A percentile compares a stretch with the other conserved stretches of the same genome.
phyloP scores from a whole-genome alignment of 2,113 vertebrate species.

The Speoplatyrhinus poulsoni region DNA sequence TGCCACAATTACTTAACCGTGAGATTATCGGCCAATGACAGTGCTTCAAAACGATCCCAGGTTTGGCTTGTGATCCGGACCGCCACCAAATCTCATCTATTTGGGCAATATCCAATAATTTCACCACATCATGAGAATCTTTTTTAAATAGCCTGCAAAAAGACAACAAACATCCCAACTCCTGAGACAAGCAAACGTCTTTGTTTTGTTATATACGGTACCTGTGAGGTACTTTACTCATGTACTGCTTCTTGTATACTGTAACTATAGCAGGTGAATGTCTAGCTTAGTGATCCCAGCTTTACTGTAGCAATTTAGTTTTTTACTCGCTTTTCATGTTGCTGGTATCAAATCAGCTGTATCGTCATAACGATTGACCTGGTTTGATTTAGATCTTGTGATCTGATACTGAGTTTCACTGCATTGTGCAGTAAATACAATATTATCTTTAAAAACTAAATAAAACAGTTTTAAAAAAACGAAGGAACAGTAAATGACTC shows the following conservation, averaged over 20 bases:
- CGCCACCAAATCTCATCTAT: too few species aligned
- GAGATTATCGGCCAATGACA: too few species aligned
- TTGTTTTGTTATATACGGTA: too few species aligned
- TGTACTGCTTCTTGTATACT: constrained; percentile 14
- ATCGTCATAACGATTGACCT: neutral
- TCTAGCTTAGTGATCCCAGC: constrained; percentile 21
- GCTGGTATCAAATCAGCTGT: neutral
- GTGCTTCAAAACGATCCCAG: too few species aligned
- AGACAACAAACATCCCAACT: too few species aligned
- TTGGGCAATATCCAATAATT: too few species aligned
- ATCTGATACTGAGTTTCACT: neutral
- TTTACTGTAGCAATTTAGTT: constrained; percentile 31
- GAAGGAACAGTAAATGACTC: neutral
- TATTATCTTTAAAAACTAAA: neutral
- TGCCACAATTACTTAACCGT: too few species aligned
- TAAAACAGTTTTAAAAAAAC: neutral
- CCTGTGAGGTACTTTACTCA: neutral
- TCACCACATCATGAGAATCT: too few species aligned
- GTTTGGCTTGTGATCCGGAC: too few species aligned
- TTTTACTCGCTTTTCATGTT: neutral
- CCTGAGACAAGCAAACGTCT: too few species aligned
- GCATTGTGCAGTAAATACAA: neutral
- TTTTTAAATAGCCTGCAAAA: too few species aligned
- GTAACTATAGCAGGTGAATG: constrained; percentile 13
- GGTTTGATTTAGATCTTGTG: constrained; percentile 1